phyloP scores from a whole-genome alignment of 1,140 invertebrate genomes.

The Danaus plexippus region DNA sequence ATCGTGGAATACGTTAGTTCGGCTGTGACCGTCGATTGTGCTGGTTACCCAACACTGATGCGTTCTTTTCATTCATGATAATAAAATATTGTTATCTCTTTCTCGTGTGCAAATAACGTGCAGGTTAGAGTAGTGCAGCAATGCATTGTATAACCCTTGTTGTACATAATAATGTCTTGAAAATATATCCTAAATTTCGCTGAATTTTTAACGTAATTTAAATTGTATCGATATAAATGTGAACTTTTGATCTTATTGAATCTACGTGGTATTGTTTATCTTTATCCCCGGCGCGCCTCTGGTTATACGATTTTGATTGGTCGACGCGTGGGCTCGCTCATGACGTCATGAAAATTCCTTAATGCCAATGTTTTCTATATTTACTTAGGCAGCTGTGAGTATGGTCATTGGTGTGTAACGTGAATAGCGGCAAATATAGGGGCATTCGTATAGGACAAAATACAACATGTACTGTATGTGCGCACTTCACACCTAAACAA shows the following conservation, averaged over 20 bases:
- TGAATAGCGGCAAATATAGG: constrained; percentile 14
- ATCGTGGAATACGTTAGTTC: constrained; percentile 44
- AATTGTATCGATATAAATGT: no score
- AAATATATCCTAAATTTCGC: no score
- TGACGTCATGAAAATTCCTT: constrained; percentile 64
- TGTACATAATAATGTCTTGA: no score
- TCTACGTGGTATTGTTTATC: constrained; percentile 28
- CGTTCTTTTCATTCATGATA: constrained; percentile 65
- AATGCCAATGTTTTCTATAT: constrained; percentile 49
- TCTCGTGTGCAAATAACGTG: constrained; percentile 26
- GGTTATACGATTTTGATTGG: constrained; percentile 56
- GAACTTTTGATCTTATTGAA: no score
- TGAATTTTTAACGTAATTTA: no score
- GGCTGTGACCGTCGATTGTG: constrained; percentile 39
- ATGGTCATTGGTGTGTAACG: no score
- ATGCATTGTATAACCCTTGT: constrained; percentile 20
- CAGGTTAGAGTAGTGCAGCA: constrained; percentile 34
- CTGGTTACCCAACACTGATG: constrained; percentile 39
- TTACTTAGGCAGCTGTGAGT: constrained; percentile 29
- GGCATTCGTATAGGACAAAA: constrained; percentile 3
- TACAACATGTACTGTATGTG: neutral
- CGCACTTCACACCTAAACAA: neutral
- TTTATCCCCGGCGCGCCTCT: constrained; percentile 51
- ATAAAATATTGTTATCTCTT: constrained; percentile 54
- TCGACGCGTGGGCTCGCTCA: constrained; percentile 62